These are phyloP conservation scores for Drosophila repletoides DNA, from an alignment of 1,140 invertebrate genomes.

Conservation along the genomic window DNA sequence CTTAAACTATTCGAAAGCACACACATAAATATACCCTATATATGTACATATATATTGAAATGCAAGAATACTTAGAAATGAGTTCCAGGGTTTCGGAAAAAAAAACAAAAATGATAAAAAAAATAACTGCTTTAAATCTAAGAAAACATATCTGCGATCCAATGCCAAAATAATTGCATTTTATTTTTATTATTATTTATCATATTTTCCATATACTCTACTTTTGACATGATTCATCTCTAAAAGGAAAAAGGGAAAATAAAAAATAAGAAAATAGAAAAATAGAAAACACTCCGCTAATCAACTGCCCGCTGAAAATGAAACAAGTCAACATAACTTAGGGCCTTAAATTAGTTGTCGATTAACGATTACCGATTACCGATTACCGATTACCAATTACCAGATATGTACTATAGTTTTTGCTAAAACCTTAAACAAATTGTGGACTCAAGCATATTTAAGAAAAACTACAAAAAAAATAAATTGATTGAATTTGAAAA, in stretches of 20 bases:
- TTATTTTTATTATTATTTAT: neutral
- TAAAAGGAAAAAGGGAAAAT: too few relatives aligned
- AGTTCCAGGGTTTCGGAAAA: conserved; percentile 33
- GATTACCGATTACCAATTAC: conserved; percentile 12
- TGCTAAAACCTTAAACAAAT: conserved; percentile 51
- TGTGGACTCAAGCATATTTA: conserved; percentile 66
- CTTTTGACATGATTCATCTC: neutral
- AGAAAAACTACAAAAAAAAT: conserved; percentile 46
- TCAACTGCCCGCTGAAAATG: conserved; percentile 30
- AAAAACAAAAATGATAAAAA: too few relatives aligned
- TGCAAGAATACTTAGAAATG: conserved; percentile 23
- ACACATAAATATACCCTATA: conserved; percentile 1
- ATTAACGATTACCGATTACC: conserved; percentile 11
- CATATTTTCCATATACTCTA: conserved; percentile 2
- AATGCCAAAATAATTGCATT: conserved; percentile 33
- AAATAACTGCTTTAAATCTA: conserved; percentile 27
- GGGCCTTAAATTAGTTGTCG: conserved; percentile 44
- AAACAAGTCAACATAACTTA: conserved; percentile 8
- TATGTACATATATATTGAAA: conserved; percentile 2
- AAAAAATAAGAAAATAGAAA: too few relatives aligned
- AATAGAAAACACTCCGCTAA: conserved; percentile 5
- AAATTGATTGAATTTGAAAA: conserved; percentile 52
- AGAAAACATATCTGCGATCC: conserved; percentile 38
- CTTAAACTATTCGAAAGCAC: conserved; percentile 5
- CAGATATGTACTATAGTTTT: conserved; percentile 33